Evolutionary conservation across 92 coral and sea anemone species (phyloP).

Genomic region (Umimayanthus chanpuru): DNA sequence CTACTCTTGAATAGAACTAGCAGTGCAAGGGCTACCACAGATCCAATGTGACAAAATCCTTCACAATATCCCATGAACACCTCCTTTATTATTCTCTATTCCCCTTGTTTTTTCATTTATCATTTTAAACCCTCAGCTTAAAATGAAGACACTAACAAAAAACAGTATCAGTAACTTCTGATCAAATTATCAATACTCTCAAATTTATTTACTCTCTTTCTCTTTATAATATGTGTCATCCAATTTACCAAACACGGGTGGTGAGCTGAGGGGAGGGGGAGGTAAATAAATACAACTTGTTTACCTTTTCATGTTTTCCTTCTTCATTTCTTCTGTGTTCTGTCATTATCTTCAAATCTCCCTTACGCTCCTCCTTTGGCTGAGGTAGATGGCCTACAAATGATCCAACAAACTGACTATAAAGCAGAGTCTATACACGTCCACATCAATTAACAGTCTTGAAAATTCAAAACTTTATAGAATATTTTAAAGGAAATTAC

Average conservation of each 20-base stretch:
- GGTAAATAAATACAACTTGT: neutral
- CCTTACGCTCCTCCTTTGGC: slow-evolving; percentile 75
- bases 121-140: neutral
- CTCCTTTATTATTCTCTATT: too few relatives aligned
- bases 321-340: slow-evolving; percentile 94
- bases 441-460: neutral
- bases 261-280: neutral
- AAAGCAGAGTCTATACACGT: neutral
- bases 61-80: too few relatives aligned
- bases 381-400: slow-evolving; percentile 75
- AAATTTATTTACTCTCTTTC: too few relatives aligned
- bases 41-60: too few relatives aligned
- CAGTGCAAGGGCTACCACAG: too few relatives aligned
- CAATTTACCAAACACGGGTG: neutral
- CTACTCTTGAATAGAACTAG: too few relatives aligned
- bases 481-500: neutral
- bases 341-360: slow-evolving; percentile 86
- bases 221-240: too few relatives aligned
- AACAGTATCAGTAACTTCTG: too few relatives aligned
- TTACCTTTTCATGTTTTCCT: slow-evolving; percentile 82
- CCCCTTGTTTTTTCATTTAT: too few relatives aligned
- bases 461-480: neutral
- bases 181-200: too few relatives aligned
- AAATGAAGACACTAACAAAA: too few relatives aligned
- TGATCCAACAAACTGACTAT: neutral